These are phyloP conservation scores for Phragmatobia fuliginosa DNA, from an alignment of 2,888 invertebrate genomes.

Conservation along the genomic window DNA sequence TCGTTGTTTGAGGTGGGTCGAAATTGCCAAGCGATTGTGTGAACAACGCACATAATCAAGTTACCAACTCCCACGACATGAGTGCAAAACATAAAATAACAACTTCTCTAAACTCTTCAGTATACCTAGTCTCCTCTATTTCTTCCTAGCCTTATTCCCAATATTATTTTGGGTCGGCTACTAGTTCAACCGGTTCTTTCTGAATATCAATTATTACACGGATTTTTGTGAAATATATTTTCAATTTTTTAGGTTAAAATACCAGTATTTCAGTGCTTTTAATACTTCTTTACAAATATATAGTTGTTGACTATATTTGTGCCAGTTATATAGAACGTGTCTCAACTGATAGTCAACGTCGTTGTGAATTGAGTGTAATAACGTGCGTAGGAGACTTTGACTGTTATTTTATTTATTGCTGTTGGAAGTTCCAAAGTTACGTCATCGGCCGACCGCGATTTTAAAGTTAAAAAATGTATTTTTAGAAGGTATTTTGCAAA, in stretches of 20 bases:
- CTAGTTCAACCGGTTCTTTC: too few species aligned
- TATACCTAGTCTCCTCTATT: conserved; percentile 11
- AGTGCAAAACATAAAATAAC: conserved; percentile 56
- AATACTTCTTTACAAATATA: not conserved
- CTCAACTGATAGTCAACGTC: conserved; percentile 50
- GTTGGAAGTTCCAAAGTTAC: conserved; percentile 43
- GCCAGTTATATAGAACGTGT: conserved; percentile 39
- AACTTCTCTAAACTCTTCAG: conserved; percentile 46
- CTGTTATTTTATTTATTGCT: conserved; percentile 50
- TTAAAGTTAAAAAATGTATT: conserved; percentile 16
- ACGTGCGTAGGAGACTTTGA: conserved; percentile 65
- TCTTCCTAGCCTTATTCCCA: too few species aligned
- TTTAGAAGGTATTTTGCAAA: not conserved
- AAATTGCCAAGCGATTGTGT: conserved; percentile 62
- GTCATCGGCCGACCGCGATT: conserved; percentile 41
- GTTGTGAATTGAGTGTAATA: conserved; percentile 68
- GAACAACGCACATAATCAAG: conserved; percentile 53
- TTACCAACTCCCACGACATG: conserved; percentile 43
- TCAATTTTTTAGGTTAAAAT: not conserved
- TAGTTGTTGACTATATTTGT: not conserved
- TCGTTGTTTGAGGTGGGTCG: conserved; percentile 52
- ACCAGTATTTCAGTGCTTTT: not conserved
- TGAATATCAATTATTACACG: too few species aligned
- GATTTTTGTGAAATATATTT: conserved; percentile 20
- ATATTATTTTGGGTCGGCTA: too few species aligned